These are phyloP conservation scores for Gastrophysa polygoni DNA, from an alignment of 2,888 invertebrate genomes.

Conservation along the genomic window DNA sequence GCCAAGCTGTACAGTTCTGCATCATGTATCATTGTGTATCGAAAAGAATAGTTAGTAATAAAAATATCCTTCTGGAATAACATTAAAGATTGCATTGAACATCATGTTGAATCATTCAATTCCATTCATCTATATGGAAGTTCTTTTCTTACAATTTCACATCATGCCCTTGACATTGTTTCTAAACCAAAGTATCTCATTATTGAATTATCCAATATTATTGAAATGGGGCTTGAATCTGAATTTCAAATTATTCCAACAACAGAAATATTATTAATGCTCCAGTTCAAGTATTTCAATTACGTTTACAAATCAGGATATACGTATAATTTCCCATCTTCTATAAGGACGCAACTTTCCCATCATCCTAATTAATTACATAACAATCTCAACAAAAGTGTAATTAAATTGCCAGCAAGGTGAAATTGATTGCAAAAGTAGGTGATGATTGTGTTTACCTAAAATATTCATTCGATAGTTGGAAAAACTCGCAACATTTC, in stretches of 20 bases:
- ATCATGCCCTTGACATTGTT: too few relatives aligned
- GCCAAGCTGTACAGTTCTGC: too few relatives aligned
- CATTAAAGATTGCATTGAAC: too few relatives aligned
- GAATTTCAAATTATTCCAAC: conserved; percentile 23
- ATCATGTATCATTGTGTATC: too few relatives aligned
- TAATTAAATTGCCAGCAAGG: conserved; percentile 22
- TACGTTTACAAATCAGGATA: conserved; percentile 22
- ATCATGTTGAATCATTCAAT: too few relatives aligned
- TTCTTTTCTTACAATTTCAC: too few relatives aligned
- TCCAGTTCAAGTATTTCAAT: conserved; percentile 9
- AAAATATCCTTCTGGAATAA: too few relatives aligned
- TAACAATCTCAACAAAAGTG: conserved; percentile 17
- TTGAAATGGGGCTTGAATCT: conserved; percentile 9
- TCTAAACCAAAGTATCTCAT: too few relatives aligned
- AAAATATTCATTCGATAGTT: background rate
- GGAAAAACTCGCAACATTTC: background rate
- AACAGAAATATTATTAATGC: too few relatives aligned
- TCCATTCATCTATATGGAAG: too few relatives aligned
- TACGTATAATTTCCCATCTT: conserved; percentile 15
- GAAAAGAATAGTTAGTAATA: too few relatives aligned
- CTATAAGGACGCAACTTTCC: conserved; percentile 29
- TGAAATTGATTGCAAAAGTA: conserved; percentile 1
- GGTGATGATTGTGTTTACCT: conserved; percentile 2
- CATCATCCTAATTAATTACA: conserved; percentile 26
- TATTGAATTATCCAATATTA: too few relatives aligned